A percentile compares a stretch with the other conserved stretches of the same genome.
Evolutionary conservation across 2,113 vertebrate genomes (phyloP).

Genomic region (Prionailurus viverrinus): DNA sequence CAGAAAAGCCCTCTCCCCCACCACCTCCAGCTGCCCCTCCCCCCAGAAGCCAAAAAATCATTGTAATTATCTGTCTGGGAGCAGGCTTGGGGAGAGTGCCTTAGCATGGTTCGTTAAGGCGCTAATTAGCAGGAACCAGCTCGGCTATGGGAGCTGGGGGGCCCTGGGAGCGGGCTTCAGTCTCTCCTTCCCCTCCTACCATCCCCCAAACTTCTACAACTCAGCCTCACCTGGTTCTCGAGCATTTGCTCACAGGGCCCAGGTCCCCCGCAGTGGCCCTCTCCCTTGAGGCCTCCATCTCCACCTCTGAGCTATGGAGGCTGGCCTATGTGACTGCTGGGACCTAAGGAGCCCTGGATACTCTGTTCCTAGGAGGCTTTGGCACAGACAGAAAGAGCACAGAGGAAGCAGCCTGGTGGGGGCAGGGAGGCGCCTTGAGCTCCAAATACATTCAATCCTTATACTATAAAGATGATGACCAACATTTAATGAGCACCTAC

Average conservation of each 20-base stretch:
- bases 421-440: background rate
- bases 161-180: background rate
- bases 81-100: background rate
- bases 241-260: background rate
- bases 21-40: slow-evolving; percentile 53
- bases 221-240: background rate
- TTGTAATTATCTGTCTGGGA: slow-evolving; percentile 81
- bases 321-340: background rate
- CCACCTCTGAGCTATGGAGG: background rate
- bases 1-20: slow-evolving; percentile 63
- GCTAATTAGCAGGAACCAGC: slow-evolving; percentile 78
- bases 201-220: background rate
- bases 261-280: background rate
- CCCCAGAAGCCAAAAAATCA: slow-evolving; percentile 65
- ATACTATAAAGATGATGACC: background rate
- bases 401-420: background rate
- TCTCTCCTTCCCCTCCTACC: background rate
- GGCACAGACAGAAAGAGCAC: fast-evolving
- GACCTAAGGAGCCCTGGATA: background rate
- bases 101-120: slow-evolving; percentile 28
- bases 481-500: background rate
- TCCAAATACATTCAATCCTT: background rate
- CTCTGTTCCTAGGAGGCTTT: background rate
- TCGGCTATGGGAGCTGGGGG: background rate
- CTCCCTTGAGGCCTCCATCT: background rate